These are phyloP conservation scores for Actenoides lindsayi DNA, from an alignment of 2,113 vertebrate genomes.

Conservation along the genomic window DNA sequence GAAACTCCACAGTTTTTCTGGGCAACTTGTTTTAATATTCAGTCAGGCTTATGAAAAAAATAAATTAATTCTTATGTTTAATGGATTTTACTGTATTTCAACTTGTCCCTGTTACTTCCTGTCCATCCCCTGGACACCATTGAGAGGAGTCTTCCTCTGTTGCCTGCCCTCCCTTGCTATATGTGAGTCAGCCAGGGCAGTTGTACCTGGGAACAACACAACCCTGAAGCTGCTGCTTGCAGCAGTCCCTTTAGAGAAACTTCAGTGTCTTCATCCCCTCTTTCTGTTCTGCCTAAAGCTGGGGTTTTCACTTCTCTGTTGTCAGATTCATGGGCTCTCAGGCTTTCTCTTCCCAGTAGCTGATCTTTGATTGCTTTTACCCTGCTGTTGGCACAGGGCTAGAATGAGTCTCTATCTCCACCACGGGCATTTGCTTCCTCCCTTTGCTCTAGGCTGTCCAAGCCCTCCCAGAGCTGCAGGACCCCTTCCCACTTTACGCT, in stretches of 20 bases:
- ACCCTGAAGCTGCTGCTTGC: background rate
- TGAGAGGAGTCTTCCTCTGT: background rate
- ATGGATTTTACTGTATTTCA: background rate
- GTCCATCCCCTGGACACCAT: background rate
- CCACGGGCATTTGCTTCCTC: accelerated
- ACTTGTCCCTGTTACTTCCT: background rate
- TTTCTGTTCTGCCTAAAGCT: background rate
- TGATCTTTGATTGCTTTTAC: background rate
- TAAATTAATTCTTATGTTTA: background rate
- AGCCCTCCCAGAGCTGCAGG: background rate
- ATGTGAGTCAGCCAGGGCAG: background rate
- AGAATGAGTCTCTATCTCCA: background rate
- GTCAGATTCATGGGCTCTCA: background rate
- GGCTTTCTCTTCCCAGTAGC: background rate
- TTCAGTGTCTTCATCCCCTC: background rate
- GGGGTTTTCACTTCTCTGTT: background rate
- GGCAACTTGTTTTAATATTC: background rate
- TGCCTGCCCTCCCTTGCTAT: accelerated
- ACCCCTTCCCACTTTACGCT: background rate
- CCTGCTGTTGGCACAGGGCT: background rate
- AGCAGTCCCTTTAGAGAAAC: background rate
- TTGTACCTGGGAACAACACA: no score
- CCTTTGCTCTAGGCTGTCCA: background rate
- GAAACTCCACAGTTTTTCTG: background rate
- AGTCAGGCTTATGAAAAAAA: background rate